Percentiles rank a stretch among this genome's conserved stretches.
phyloP scores from a whole-genome alignment of 64 coral and sea anemone genomes.

The Montipora capricornis region DNA sequence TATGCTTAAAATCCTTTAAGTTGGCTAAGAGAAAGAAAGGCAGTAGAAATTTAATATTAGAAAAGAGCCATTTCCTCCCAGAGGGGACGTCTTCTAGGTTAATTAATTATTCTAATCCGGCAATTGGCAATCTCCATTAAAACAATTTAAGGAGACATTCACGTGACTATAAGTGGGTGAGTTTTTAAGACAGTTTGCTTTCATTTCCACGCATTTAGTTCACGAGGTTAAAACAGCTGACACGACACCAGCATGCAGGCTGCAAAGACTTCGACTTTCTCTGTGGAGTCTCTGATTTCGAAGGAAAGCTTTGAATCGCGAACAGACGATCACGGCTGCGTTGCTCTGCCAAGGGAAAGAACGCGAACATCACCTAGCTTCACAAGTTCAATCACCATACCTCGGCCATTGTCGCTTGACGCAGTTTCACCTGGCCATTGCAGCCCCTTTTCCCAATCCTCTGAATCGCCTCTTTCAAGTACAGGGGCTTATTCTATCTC shows the following conservation, averaged over 20 bases:
- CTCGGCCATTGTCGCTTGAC: conserved; percentile 11
- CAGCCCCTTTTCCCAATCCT: conserved; percentile 18
- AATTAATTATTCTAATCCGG: conserved; percentile 66
- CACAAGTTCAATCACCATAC: conserved; percentile 23
- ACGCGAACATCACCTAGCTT: conserved; percentile 28
- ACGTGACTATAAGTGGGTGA: conserved; percentile 24
- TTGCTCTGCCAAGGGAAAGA: conserved; percentile 21
- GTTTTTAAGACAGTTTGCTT: conserved; percentile 5
- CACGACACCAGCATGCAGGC: conserved; percentile 4
- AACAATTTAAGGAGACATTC: conserved; percentile 47
- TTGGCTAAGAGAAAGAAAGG: conserved; percentile 25
- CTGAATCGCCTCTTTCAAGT: conserved; percentile 28
- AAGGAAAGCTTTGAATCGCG: conserved; percentile 59
- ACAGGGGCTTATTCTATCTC: conserved; percentile 2
- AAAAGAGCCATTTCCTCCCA: conserved; percentile 48
- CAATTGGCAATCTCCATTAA: conserved; percentile 48
- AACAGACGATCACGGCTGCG: conserved; percentile 37
- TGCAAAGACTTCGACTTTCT: conserved; percentile 60
- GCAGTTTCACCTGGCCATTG: conserved; percentile 1
- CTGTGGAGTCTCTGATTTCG: conserved; percentile 81
- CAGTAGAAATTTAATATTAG: conserved; percentile 41
- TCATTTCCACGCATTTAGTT: conserved; percentile 20
- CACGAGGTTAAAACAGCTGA: neutral
- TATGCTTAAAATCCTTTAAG: conserved; percentile 31
- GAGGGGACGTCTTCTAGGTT: conserved; percentile 7